Evolutionary conservation across 1,140 invertebrate genomes (phyloP).

Genomic region (Uloborus diversus): DNA sequence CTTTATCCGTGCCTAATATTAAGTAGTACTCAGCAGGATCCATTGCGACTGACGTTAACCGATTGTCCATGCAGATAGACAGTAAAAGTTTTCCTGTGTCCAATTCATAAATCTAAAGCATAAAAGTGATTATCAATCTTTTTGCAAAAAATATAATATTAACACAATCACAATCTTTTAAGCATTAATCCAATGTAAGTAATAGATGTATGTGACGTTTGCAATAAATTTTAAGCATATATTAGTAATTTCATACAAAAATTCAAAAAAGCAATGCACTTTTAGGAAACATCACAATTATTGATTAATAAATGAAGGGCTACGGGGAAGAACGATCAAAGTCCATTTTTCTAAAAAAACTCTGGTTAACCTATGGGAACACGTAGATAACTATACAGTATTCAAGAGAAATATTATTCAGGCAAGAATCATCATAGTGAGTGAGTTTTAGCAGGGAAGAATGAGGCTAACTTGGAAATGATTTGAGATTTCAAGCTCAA

Average conservation of each 20-base stretch:
- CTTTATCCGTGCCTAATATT: not conserved
- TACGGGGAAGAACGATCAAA: too few species aligned
- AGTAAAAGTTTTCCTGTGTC: not conserved
- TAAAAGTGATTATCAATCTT: not conserved
- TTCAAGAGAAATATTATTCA: too few species aligned
- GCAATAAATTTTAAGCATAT: not conserved
- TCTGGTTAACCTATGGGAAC: too few species aligned
- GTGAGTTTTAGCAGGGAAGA: too few species aligned
- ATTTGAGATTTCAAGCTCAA: too few species aligned
- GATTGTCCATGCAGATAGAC: not conserved
- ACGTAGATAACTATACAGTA: too few species aligned
- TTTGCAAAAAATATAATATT: not conserved
- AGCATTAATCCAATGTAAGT: not conserved
- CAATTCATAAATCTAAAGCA: constrained; percentile 33
- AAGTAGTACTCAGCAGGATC: constrained; percentile 7
- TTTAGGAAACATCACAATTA: too few species aligned
- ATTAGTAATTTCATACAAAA: not conserved
- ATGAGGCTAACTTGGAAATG: too few species aligned
- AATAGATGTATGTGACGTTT: not conserved
- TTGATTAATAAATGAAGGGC: too few species aligned
- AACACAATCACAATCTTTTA: not conserved
- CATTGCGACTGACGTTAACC: constrained; percentile 3
- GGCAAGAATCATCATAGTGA: too few species aligned
- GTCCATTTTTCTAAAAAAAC: too few species aligned
- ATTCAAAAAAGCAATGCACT: not conserved